Base-by-base conservation (phyloP, 2,113 vertebrate species). In the Oreochromis tanganicae region DNA sequence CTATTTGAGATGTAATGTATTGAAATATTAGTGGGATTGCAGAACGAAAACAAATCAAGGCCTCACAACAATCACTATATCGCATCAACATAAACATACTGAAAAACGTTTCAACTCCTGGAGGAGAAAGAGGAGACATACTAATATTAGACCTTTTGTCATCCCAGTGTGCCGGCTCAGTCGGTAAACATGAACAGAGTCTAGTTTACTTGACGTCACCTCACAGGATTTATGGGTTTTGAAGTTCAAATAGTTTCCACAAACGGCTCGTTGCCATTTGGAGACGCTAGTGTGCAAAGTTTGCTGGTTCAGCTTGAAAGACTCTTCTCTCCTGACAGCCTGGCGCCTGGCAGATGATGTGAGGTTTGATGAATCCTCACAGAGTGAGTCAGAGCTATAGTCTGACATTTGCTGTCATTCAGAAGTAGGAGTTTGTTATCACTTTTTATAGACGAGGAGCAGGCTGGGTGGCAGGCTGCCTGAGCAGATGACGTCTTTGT, bases 381-480 rank as follows among this genome's bases (percentile, higher is more conserved):
- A 80, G 79, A 38, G 32, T 91, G 89, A 91, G 85, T 93, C 93
- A 91, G 81, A 84, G 84, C 56, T 36, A 66, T 81, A 87, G 88
- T 86, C 90, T 88, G 91, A 93, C 90, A 88, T 91, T 71, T n/a
- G 83, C 90, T 92, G 91, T 90, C 91, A 90, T 89, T 90, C 81
- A 88, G 84, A 32, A 89, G 91, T 86, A 75, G 85, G 91, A 89
- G 88, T 91, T 89, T 86, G 84, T 91, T 91, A 54, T 91, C 48
- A 46, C 87, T 85, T 92, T 79, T 91, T 59, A 79, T 82, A 88
- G 83, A 86, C 3, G 2, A 86, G 61, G 34, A 71, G 66, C 85
- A 52, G 85, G 87, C 55, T 21, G 80, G n/a, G 57, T 86, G 90
- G 66, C 89, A 89, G 75, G 24, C 81, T 85, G 88, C 89, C 86